A percentile compares a stretch with the other conserved stretches of the same genome.
Conservation (phyloP, 2,888 invertebrate genomes). For the Cenopis cana region DNA sequence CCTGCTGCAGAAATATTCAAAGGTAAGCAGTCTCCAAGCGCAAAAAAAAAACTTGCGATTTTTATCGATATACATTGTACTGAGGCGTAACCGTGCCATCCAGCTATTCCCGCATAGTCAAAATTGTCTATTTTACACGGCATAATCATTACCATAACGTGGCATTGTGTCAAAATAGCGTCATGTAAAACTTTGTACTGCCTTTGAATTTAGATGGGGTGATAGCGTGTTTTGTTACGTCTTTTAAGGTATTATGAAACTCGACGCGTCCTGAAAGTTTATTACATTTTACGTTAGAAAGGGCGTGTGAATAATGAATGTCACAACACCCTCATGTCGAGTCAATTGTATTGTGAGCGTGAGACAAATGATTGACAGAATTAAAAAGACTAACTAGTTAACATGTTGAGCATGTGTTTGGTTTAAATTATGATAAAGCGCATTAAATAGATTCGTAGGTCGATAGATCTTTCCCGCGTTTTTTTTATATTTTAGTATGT, state of each 20-base stretch:
- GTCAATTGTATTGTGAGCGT: neutral
- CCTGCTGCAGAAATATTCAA: too few relatives aligned
- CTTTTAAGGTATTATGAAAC: slow-evolving; percentile 29
- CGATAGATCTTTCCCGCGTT: too few relatives aligned
- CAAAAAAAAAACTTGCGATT: too few relatives aligned
- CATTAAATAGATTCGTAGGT: neutral
- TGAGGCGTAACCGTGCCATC: too few relatives aligned
- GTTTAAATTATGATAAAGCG: too few relatives aligned
- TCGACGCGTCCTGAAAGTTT: slow-evolving; percentile 10
- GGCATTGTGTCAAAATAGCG: slow-evolving; percentile 27
- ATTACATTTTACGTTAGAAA: slow-evolving; percentile 15
- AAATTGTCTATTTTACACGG: too few relatives aligned
- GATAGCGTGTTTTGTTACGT: slow-evolving; percentile 28
- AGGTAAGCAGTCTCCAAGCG: too few relatives aligned
- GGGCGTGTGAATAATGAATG: slow-evolving; percentile 13
- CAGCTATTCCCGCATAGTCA: too few relatives aligned
- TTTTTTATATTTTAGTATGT: too few relatives aligned
- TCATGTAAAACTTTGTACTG: slow-evolving; percentile 19
- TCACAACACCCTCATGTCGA: slow-evolving; percentile 5
- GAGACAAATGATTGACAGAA: slow-evolving; percentile 6
- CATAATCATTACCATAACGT: too few relatives aligned
- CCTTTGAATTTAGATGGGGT: slow-evolving; percentile 30
- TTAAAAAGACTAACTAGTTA: neutral
- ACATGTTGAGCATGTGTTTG: too few relatives aligned
- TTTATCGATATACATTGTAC: too few relatives aligned